phyloP scores from a whole-genome alignment of 2,113 vertebrate genomes.

The Donacobius atricapilla region DNA sequence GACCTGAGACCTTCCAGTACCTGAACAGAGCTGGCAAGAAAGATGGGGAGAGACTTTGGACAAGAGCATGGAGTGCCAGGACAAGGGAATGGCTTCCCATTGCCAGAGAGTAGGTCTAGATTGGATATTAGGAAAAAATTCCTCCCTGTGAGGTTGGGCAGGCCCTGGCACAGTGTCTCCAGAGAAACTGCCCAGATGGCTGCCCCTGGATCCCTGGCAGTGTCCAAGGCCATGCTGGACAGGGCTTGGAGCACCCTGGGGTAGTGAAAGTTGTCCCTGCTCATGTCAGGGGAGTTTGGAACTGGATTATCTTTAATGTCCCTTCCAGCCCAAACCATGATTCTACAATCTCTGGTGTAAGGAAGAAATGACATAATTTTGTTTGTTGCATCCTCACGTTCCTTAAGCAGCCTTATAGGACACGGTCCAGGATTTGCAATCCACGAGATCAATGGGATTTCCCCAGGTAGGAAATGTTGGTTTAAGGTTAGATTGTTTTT shows the following conservation, averaged over 20 bases:
- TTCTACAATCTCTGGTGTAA: not conserved
- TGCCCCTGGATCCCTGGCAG: not conserved
- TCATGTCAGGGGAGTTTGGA: not conserved
- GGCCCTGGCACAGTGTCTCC: not conserved
- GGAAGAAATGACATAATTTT: not conserved
- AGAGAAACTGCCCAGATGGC: not conserved
- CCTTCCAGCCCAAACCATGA: not conserved
- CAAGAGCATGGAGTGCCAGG: not conserved
- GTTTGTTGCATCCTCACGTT: rapidly evolving
- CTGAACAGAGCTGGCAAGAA: not conserved
- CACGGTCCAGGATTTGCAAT: rapidly evolving
- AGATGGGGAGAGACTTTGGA: not conserved
- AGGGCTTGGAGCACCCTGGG: not conserved
- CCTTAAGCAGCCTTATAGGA: not conserved
- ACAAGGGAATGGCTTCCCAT: not conserved
- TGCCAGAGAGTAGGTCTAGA: not conserved
- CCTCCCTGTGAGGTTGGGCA: rapidly evolving
- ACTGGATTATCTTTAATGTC: not conserved
- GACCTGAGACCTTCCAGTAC: not conserved
- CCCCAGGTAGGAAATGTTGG: not conserved
- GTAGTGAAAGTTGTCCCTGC: not conserved
- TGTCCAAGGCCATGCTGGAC: rapidly evolving
- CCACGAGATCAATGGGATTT: not conserved
- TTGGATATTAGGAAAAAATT: not conserved
- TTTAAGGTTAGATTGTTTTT: not conserved